Conservation (phyloP, 2,113 vertebrate genomes). For the Lampris incognitus region DNA sequence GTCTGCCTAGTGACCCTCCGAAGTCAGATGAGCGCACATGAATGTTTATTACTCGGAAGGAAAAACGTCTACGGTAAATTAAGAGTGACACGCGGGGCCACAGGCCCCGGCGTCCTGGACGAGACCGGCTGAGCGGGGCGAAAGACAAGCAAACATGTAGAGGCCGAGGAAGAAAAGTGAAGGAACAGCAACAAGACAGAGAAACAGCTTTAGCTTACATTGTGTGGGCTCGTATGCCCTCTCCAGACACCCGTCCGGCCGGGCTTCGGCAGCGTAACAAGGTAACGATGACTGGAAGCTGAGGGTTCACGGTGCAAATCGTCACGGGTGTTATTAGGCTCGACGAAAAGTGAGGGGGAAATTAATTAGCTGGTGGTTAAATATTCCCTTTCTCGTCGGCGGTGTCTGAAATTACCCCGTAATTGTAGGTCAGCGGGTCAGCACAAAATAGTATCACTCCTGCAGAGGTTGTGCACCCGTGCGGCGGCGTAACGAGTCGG, state of each 20-base stretch:
- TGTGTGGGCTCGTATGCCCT: no score
- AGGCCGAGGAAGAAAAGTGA: no score
- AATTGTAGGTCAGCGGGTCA: no score
- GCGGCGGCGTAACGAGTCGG: no score
- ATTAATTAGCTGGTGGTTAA: slow-evolving; percentile 48
- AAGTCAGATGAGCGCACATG: neutral
- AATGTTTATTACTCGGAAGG: neutral
- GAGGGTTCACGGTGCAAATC: slow-evolving; percentile 18
- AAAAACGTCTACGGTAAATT: neutral
- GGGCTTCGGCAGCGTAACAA: neutral
- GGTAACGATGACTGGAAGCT: neutral
- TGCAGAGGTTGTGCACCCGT: no score
- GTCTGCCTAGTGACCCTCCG: no score
- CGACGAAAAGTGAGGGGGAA: slow-evolving; percentile 1
- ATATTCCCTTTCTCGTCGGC: slow-evolving; percentile 32
- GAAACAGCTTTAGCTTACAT: no score
- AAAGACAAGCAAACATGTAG: no score
- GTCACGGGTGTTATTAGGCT: slow-evolving; percentile 16
- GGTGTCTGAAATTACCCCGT: slow-evolving; percentile 25
- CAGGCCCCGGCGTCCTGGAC: neutral
- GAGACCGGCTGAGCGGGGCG: no score
- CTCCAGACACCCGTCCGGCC: no score
- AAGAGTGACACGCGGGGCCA: neutral
- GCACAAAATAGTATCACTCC: no score
- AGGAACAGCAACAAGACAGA: no score